Evolutionary conservation across 2,888 invertebrate species (phyloP).

Genomic region (Sesia bembeciformis): DNA sequence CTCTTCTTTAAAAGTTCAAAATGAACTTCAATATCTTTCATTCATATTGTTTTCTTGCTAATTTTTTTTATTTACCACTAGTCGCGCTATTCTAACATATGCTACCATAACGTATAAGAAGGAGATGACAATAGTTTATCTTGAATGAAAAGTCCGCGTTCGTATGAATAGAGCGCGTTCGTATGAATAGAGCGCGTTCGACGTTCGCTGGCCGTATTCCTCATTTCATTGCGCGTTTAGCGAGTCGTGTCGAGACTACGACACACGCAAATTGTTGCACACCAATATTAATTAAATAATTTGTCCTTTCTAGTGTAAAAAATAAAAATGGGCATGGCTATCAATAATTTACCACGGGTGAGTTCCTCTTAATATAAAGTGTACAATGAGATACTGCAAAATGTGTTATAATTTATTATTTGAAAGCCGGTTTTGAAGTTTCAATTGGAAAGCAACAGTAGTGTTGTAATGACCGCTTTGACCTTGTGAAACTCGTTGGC

Average conservation of each 20-base stretch:
- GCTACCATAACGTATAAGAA: slow-evolving; percentile 23
- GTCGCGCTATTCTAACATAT: slow-evolving; percentile 15
- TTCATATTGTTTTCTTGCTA: slow-evolving; percentile 5
- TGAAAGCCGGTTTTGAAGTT: slow-evolving; percentile 35
- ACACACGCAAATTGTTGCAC: slow-evolving; percentile 28
- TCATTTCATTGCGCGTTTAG: slow-evolving; percentile 51
- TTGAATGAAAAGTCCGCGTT: slow-evolving; percentile 64
- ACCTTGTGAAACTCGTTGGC: slow-evolving; percentile 71
- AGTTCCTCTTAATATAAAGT: slow-evolving; percentile 19
- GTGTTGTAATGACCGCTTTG: slow-evolving; percentile 73
- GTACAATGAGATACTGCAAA: not conserved
- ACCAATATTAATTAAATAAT: slow-evolving; percentile 14
- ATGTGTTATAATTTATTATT: slow-evolving; percentile 12
- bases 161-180: slow-evolving; percentile 36
- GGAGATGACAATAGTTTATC: slow-evolving; percentile 52
- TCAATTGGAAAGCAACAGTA: slow-evolving; percentile 62
- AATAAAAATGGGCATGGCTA: slow-evolving; percentile 57
- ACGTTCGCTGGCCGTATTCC: slow-evolving; percentile 46
- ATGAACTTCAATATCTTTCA: not conserved
- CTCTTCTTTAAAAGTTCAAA: too few species aligned
- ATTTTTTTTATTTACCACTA: not conserved
- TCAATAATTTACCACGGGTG: slow-evolving; percentile 60
- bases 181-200: slow-evolving; percentile 29
- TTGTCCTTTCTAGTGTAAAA: slow-evolving; percentile 3
- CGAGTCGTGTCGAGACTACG: slow-evolving; percentile 45